phyloP scores from a whole-genome alignment of 2,113 vertebrate species.

The Clarias magur region DNA sequence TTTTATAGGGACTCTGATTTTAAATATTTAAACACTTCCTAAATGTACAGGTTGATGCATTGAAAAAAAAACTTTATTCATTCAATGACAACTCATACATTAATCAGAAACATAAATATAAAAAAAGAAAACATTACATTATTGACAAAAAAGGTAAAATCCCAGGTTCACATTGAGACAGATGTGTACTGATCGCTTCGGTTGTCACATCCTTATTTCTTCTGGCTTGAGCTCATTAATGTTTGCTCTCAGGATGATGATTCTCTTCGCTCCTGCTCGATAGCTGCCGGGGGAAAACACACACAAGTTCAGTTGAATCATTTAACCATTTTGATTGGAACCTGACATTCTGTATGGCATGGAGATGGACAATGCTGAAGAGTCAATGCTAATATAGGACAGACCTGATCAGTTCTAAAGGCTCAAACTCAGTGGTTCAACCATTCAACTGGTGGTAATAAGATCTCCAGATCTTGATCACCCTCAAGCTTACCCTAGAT shows the following conservation, averaged over 20 bases:
- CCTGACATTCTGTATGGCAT: too few relatives aligned
- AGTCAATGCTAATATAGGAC: too few relatives aligned
- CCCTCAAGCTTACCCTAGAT: too few relatives aligned
- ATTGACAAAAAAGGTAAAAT: neutral
- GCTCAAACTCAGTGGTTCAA: too few relatives aligned
- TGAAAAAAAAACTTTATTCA: neutral
- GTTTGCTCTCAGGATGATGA: slow-evolving; percentile 29
- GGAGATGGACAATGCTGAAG: too few relatives aligned
- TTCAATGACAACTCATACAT: neutral
- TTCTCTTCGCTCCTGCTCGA: slow-evolving; percentile 56
- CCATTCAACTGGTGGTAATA: too few relatives aligned
- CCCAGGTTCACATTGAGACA: neutral
- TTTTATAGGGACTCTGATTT: neutral
- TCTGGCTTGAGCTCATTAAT: neutral
- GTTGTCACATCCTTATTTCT: neutral
- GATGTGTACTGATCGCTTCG: neutral
- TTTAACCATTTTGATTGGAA: neutral
- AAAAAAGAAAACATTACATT: neutral
- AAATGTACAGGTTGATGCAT: neutral
- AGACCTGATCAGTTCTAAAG: too few relatives aligned
- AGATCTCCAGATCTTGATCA: too few relatives aligned
- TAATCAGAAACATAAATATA: neutral
- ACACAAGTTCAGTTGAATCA: neutral
- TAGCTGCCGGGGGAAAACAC: slow-evolving; percentile 33
- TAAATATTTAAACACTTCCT: neutral